Conservation (phyloP, 2,888 invertebrate genomes). For the Furcula furcula region DNA sequence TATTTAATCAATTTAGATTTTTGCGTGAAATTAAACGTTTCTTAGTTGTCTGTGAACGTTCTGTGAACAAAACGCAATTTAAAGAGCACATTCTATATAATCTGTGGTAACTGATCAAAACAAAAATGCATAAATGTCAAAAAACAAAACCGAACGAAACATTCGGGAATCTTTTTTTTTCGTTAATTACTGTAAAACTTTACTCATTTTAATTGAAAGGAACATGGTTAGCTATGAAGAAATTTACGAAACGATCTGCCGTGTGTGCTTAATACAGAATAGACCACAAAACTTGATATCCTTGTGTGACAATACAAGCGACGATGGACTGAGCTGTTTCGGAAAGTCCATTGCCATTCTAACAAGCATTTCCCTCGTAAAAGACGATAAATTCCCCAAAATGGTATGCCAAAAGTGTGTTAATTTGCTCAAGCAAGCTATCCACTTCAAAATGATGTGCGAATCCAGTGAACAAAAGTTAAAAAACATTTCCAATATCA, state of each 20-base stretch:
- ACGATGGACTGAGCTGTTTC: constrained; percentile 49
- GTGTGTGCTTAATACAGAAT: constrained; percentile 52
- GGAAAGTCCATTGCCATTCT: constrained; percentile 52
- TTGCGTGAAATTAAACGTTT: too few species aligned
- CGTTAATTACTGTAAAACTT: too few species aligned
- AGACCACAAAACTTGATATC: constrained; percentile 46
- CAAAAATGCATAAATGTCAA: constrained; percentile 1
- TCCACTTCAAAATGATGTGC: constrained; percentile 57
- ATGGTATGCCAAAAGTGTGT: constrained; percentile 59
- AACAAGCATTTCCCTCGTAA: constrained; percentile 44
- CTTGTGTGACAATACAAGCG: constrained; percentile 44
- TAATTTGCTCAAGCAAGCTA: constrained; percentile 52
- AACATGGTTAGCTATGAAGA: constrained; percentile 45
- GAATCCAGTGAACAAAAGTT: constrained; percentile 51
- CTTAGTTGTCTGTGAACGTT: too few species aligned
- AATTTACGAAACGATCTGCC: constrained; percentile 53
- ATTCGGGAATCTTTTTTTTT: too few species aligned
- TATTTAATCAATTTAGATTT: too few species aligned
- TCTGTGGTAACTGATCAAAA: background rate
- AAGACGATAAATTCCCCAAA: constrained; percentile 49
- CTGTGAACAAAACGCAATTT: too few species aligned
- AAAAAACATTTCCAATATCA: constrained; percentile 24
- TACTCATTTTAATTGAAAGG: too few species aligned
- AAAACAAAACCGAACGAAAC: too few species aligned
- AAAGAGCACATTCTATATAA: background rate